phyloP scores from a whole-genome alignment of 2,888 invertebrate genomes.

The Noctuana brunneofusca region DNA sequence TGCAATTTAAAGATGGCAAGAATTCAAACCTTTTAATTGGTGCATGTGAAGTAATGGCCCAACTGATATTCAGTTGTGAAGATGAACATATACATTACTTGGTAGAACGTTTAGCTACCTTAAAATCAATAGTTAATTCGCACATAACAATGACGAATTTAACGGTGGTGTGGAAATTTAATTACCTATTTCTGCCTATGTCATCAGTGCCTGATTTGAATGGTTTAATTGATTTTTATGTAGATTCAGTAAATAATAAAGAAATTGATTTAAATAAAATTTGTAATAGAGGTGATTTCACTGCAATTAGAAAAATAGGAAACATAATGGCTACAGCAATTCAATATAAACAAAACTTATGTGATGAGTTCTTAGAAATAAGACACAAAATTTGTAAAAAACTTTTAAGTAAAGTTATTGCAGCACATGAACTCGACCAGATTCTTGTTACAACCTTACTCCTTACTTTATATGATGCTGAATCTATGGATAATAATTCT shows the following conservation, averaged over 20 bases:
- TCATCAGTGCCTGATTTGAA: conserved; percentile 64
- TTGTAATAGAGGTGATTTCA: conserved; percentile 61
- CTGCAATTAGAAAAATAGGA: conserved; percentile 61
- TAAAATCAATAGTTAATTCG: conserved; percentile 64
- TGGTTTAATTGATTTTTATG: conserved; percentile 62
- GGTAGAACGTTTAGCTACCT: conserved; percentile 54
- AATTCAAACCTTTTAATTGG: conserved; percentile 60
- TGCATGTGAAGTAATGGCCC: conserved; percentile 59
- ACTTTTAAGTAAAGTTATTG: conserved; percentile 59
- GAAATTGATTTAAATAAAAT: conserved; percentile 43
- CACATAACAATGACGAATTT: conserved; percentile 67
- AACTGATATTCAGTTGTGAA: conserved; percentile 58
- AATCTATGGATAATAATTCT: conserved; percentile 49
- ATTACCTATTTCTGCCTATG: conserved; percentile 72
- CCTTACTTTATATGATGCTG: conserved; percentile 52
- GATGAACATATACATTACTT: conserved; percentile 68
- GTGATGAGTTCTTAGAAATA: conserved; percentile 44
- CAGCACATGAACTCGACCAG: conserved; percentile 68
- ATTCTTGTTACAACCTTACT: conserved; percentile 62
- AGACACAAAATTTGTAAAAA: conserved; percentile 54
- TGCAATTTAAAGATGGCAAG: conserved; percentile 59
- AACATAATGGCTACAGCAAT: conserved; percentile 45
- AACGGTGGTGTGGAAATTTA: conserved; percentile 72
- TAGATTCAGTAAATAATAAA: conserved; percentile 39
- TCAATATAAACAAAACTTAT: conserved; percentile 34